Base-by-base conservation (phyloP, 1,140 invertebrate genomes). In the Brachionus paranguensis region DNA sequence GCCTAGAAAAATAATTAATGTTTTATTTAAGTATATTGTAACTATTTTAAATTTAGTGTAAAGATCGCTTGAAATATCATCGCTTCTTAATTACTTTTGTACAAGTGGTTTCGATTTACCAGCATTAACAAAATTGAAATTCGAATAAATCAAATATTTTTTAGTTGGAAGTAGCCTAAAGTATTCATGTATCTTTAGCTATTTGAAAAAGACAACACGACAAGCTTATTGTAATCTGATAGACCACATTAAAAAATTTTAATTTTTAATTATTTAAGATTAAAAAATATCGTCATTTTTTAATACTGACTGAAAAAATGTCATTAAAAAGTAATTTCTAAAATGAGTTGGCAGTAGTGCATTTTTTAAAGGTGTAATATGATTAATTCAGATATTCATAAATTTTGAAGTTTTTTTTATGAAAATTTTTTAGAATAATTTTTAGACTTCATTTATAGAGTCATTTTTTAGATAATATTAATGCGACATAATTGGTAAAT, bases 101-200 rank as follows among this genome's bases (percentile, higher is more conserved):
- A 68, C 65, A 68, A 68, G 65, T 68, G 65, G 65, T 68, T 37
- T 68, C 27, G 65, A 33, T 68, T 68, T 68, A 68, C 65, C 27
- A 33, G 33, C 27, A 68, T 33, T 33, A 8, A 14, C 33, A n/a
- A 68, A 29, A 68, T 68, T 68, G 27, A 68, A 68, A 68, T 33
- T 33, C 29, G 65, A 33, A 68, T 33, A 68, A 68, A 68, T 68
- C 65, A 68, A 33, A 68, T 68, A 33, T 68, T 68, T 33, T 68
- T n/a, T 24, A 17, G 24, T n/a, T n/a, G n/a, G 33, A 41, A 41
- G 65, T 60, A 60, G 53, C 53, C 53, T 60, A 60, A 60, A 24
- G 20, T 17, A 60, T 7, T 20, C 53, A 24, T 60, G 20, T 60
- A 60, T 60, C n/a, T 60, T 20, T 55, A 20, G 8, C 2, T 20